These are phyloP conservation scores for Pseudopipra pipra DNA, from an alignment of 2,113 vertebrate species.

Conservation along the genomic window DNA sequence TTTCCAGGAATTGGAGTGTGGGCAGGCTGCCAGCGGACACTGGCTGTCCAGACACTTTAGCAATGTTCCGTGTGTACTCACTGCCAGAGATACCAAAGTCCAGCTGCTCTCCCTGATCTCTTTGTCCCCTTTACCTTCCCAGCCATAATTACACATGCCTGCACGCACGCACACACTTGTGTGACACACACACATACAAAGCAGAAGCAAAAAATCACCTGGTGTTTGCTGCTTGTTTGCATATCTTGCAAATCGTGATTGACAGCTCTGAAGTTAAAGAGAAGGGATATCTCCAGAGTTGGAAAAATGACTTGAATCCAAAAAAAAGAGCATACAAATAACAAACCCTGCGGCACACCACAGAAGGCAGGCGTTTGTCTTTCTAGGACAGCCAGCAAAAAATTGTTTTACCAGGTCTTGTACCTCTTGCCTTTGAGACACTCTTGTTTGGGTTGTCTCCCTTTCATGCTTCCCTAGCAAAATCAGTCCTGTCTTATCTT, in stretches of 20 bases:
- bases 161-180: not conserved
- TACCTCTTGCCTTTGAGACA: not conserved
- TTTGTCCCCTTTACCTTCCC: slow-evolving; percentile 10
- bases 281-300: not conserved
- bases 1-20: slow-evolving; percentile 77
- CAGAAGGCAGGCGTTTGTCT: not conserved
- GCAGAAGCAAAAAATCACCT: not conserved
- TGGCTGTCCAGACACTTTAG: slow-evolving; percentile 42
- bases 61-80: not conserved
- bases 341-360: not conserved
- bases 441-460: not conserved
- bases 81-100: slow-evolving; percentile 43
- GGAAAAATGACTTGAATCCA: not conserved
- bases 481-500: not conserved
- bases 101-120: slow-evolving; percentile 47
- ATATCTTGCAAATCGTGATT: accelerated
- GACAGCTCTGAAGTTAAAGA: not conserved
- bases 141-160: not conserved
- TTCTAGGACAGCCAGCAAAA: not conserved
- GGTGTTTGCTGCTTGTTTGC: not conserved
- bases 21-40: slow-evolving; percentile 70
- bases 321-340: not conserved
- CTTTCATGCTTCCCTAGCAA: not conserved
- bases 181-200: not conserved
- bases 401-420: not conserved